These are phyloP conservation scores for Xyrauchen texanus DNA, from an alignment of 2,113 vertebrate genomes.

Conservation along the genomic window DNA sequence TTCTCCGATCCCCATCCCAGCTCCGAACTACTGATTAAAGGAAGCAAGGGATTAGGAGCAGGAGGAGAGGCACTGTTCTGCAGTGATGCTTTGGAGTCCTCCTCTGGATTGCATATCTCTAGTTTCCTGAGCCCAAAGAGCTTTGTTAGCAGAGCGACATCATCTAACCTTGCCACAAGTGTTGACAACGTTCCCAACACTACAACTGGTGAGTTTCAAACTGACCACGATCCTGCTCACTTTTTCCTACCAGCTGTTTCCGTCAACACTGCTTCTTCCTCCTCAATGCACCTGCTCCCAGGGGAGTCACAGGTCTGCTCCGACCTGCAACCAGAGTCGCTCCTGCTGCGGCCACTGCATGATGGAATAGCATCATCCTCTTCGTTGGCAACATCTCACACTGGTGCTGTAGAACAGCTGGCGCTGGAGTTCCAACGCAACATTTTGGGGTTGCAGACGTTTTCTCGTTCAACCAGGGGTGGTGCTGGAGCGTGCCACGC, in stretches of 20 bases:
- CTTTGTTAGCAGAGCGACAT: slow-evolving; percentile 76
- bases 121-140: slow-evolving; percentile 83
- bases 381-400: slow-evolving; percentile 42
- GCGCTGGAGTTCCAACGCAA: slow-evolving; percentile 87
- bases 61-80: slow-evolving; percentile 52
- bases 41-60: slow-evolving; percentile 58
- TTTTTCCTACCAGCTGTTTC: slow-evolving; percentile 82
- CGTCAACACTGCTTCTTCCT: slow-evolving; percentile 66
- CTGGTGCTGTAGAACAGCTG: slow-evolving; percentile 79
- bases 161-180: slow-evolving; percentile 62
- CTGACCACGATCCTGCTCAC: slow-evolving; percentile 76
- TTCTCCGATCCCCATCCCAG: slow-evolving; percentile 89
- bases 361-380: slow-evolving; percentile 75
- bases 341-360: slow-evolving; percentile 81
- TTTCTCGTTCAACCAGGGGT: slow-evolving; percentile 79
- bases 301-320: slow-evolving; percentile 76
- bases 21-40: slow-evolving; percentile 85
- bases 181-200: slow-evolving; percentile 77
- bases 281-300: slow-evolving; percentile 63
- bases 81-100: slow-evolving; percentile 72
- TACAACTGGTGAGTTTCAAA: slow-evolving; percentile 84
- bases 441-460: slow-evolving; percentile 83
- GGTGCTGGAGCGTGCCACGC: slow-evolving; percentile 74
- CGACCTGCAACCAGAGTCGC: slow-evolving; percentile 79
- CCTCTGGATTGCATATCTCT: slow-evolving; percentile 83